Conservation (phyloP, 1,140 invertebrate genomes). For the Caenorhabditis brenneri region DNA sequence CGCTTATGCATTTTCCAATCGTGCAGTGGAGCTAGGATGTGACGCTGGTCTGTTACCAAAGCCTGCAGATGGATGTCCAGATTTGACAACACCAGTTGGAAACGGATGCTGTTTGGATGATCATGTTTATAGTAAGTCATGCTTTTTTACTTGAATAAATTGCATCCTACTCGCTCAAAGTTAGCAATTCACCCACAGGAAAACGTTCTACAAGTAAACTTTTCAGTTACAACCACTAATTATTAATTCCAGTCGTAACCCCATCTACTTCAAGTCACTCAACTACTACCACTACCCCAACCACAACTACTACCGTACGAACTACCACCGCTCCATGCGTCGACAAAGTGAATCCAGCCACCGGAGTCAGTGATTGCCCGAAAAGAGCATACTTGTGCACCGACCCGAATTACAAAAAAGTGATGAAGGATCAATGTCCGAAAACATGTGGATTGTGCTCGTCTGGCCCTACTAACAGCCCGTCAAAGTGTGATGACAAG, state of each 20-base stretch:
- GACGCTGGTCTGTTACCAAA: neutral
- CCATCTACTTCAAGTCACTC: neutral
- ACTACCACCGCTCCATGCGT: neutral
- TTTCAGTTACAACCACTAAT: too few species aligned
- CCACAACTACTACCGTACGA: neutral
- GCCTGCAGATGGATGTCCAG: neutral
- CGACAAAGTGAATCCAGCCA: neutral
- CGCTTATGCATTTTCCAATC: too few species aligned
- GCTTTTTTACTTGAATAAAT: neutral
- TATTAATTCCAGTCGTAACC: neutral
- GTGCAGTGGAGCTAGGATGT: neutral
- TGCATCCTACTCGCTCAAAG: too few species aligned
- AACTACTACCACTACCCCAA: neutral
- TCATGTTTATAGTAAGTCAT: neutral
- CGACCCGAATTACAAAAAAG: neutral
- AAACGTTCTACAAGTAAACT: too few species aligned
- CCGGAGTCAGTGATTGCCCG: neutral
- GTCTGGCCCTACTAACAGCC: neutral
- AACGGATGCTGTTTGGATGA: neutral
- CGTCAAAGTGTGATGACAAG: neutral
- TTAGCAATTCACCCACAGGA: too few species aligned
- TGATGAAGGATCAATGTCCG: neutral
- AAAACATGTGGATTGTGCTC: conserved; percentile 6
- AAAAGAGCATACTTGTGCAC: neutral
- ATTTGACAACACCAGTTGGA: neutral